phyloP scores from a whole-genome alignment of 2,113 vertebrate genomes.

The Fukomys damarensis region DNA sequence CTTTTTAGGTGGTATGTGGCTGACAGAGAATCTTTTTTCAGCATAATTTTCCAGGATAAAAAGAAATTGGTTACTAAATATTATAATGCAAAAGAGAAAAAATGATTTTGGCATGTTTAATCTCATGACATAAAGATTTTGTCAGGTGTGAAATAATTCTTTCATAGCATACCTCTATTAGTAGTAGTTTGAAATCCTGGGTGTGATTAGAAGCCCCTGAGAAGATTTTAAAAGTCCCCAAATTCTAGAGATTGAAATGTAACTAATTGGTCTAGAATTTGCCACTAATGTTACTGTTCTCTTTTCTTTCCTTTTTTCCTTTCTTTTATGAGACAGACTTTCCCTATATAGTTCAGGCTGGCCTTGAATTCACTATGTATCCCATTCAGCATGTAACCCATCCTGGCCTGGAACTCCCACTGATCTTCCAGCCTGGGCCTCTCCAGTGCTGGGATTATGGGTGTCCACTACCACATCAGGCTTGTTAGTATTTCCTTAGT shows the following conservation, averaged over 20 bases:
- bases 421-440: not conserved
- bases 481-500: not conserved
- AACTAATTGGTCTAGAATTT: not conserved
- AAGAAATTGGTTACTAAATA: conserved; percentile 4
- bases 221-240: not conserved
- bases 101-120: not conserved
- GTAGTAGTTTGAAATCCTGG: not conserved
- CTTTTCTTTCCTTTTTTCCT: not conserved
- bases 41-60: conserved; percentile 49
- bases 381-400: not conserved
- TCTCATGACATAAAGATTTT: not conserved
- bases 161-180: not conserved
- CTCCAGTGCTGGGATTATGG: not conserved
- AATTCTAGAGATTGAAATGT: not conserved
- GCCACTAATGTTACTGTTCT: not conserved
- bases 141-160: not conserved
- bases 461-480: not conserved
- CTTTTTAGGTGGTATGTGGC: not conserved
- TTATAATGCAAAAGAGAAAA: conserved; percentile 35
- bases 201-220: not conserved
- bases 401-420: not conserved
- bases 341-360: not conserved
- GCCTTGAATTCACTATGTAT: not conserved
- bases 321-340: not conserved
- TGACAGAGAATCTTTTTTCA: not conserved